These are phyloP conservation scores for Rhamphomyia laevipes DNA, from an alignment of 2,888 invertebrate genomes.

Conservation along the genomic window DNA sequence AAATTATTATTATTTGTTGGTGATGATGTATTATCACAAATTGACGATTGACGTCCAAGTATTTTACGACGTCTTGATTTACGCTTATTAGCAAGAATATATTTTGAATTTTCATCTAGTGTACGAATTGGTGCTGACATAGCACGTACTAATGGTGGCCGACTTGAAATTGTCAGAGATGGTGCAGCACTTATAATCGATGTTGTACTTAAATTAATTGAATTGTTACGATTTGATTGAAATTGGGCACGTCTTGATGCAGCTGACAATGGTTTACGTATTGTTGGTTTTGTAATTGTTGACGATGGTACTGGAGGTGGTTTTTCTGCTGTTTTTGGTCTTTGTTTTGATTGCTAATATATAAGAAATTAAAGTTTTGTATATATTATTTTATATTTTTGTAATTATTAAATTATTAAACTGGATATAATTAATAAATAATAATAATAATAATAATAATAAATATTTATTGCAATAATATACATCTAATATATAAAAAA, in stretches of 20 bases:
- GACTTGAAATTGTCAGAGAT: conserved; percentile 26
- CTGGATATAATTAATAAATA: too few relatives aligned
- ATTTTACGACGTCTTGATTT: conserved; percentile 29
- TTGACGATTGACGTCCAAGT: conserved; percentile 11
- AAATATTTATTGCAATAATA: too few relatives aligned
- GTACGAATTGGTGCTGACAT: conserved; percentile 38
- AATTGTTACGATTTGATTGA: conserved; percentile 15
- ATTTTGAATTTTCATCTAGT: conserved; percentile 24
- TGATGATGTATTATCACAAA: conserved; percentile 19
- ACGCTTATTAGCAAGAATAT: conserved; percentile 24
- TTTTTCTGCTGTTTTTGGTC: not conserved
- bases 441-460: too few relatives aligned
- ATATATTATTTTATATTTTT: too few relatives aligned
- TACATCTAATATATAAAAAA: too few relatives aligned
- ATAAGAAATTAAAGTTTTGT: too few relatives aligned
- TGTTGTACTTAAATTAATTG: not conserved
- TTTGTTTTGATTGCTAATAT: too few relatives aligned
- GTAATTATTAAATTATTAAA: too few relatives aligned
- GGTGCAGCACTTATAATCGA: conserved; percentile 19
- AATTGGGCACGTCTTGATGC: conserved; percentile 21
- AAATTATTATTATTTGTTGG: conserved; percentile 10
- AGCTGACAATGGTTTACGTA: conserved; percentile 9
- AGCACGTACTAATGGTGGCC: conserved; percentile 35
- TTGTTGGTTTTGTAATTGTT: not conserved
- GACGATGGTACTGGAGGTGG: not conserved